Evolutionary conservation across 2,113 vertebrate genomes (phyloP).

Genomic region (Hydrolagus affinis): DNA sequence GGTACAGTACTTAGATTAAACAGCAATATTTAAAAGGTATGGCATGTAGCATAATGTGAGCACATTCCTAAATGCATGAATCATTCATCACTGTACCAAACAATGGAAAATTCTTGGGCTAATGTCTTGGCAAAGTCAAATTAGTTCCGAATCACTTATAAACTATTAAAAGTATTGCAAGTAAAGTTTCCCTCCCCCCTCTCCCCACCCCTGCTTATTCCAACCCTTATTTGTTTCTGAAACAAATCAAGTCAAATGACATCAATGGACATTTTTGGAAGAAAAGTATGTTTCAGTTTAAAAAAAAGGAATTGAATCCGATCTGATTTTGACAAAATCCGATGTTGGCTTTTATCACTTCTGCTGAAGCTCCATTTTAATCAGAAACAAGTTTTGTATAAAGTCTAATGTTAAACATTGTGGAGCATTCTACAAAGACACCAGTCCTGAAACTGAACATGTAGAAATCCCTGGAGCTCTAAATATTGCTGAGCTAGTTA

Average conservation of each 20-base stretch:
- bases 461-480: not conserved
- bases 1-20: not conserved
- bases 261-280: not conserved
- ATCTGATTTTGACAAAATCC: not conserved
- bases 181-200: not conserved
- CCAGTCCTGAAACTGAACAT: not conserved
- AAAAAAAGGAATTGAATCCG: not conserved
- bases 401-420: not conserved
- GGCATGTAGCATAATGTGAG: not conserved
- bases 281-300: not conserved
- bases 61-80: slow-evolving; percentile 8
- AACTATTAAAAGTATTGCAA: not conserved
- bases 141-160: not conserved
- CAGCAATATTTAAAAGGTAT: not conserved
- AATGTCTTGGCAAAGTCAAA: not conserved
- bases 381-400: not conserved
- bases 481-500: not conserved
- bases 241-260: not conserved
- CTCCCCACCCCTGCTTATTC: not conserved
- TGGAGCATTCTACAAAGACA: not conserved
- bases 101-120: slow-evolving; percentile 5
- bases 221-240: not conserved
- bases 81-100: not conserved
- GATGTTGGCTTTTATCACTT: not conserved
- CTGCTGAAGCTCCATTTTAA: not conserved